Evolutionary conservation across 30 jellyfish, hydroid and myxozoan genomes (phyloP).

Genomic region (Pseudorhiza aurosa): DNA sequence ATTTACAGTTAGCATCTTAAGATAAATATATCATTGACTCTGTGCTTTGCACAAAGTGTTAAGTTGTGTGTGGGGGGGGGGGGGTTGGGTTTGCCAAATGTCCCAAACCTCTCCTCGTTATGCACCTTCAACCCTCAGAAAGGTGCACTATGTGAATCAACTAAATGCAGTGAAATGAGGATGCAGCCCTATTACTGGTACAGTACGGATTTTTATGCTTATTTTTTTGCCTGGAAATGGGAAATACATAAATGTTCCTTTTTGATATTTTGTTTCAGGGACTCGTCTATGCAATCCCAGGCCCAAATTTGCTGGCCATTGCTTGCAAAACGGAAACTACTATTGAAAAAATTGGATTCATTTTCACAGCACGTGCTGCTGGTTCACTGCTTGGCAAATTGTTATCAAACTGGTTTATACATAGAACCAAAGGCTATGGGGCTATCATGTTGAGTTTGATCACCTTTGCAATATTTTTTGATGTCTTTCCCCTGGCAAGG

Average conservation of each 20-base stretch:
- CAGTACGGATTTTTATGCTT: not conserved
- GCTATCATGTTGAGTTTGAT: slow-evolving; percentile 4
- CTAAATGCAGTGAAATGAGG: too few species aligned
- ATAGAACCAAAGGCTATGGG: slow-evolving; percentile 35
- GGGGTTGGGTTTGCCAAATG: too few species aligned
- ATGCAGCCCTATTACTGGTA: not conserved
- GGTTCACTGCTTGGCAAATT: slow-evolving; percentile 48
- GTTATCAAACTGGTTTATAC: not conserved
- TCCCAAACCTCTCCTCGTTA: too few species aligned
- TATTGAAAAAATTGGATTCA: slow-evolving; percentile 15
- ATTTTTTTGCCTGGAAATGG: not conserved
- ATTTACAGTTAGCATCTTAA: too few species aligned
- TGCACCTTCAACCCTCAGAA: too few species aligned
- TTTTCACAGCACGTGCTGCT: slow-evolving; percentile 39
- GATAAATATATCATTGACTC: too few species aligned
- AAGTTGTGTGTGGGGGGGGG: too few species aligned
- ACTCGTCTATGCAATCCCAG: slow-evolving; percentile 42
- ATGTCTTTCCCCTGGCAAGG: slow-evolving; percentile 28
- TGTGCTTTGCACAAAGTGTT: too few species aligned
- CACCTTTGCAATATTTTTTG: not conserved
- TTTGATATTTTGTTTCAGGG: slow-evolving; percentile 34
- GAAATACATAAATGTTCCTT: not conserved
- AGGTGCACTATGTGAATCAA: too few species aligned
- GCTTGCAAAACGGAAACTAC: slow-evolving; percentile 23
- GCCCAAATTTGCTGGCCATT: slow-evolving; percentile 50